Base-by-base conservation (phyloP, 1,140 invertebrate genomes). In the Leptopilina boulardi region DNA sequence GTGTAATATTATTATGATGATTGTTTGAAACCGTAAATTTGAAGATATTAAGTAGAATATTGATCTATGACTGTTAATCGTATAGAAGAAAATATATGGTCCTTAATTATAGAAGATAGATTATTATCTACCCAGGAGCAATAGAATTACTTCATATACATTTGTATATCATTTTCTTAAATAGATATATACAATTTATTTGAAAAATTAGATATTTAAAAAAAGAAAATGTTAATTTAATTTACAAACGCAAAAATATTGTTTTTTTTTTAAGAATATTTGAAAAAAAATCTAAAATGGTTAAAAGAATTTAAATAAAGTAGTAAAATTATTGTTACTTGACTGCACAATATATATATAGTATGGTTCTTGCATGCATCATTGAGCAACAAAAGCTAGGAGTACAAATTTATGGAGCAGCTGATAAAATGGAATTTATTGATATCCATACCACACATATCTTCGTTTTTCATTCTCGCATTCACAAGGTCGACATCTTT, bases 361-460 rank as follows among this genome's bases (percentile, higher is more conserved):
- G 13, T 66, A 30, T n/a, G 26, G 23, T 66, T 66, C 26, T 66
- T 66, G 59, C 59, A 30, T 30, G 59, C 47, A 18, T 51, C 47
- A 66, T 66, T 66, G 59, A 66, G 59, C 59, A 66, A 30, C 59
- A 66, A 66, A 66, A 66, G 59, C 23, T 66, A 30, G 26, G n/a
- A 66, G 26, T 66, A 30, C 26, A 23, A 66, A 66, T 66, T 66
- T 66, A 66, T 66, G 59, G 59, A 66, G 59, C 23, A 66, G 59
- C 59, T 66, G 59, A 66, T 66, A 66, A 66, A 66, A 23, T n/a
- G 26, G 26, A 66, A 66, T 66, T 66, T 66, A 66, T 66, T 66
- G 59, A 66, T 66, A 66, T 15, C 26, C 2, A 66, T 66, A n/a
- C 59, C 23, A 66, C 21, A 66, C 23, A 30, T 66, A 1, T 66